Percentiles rank a stretch among this genome's conserved stretches.
Evolutionary conservation across 2,113 vertebrate species (phyloP).

Genomic region (Oenanthe melanoleuca): DNA sequence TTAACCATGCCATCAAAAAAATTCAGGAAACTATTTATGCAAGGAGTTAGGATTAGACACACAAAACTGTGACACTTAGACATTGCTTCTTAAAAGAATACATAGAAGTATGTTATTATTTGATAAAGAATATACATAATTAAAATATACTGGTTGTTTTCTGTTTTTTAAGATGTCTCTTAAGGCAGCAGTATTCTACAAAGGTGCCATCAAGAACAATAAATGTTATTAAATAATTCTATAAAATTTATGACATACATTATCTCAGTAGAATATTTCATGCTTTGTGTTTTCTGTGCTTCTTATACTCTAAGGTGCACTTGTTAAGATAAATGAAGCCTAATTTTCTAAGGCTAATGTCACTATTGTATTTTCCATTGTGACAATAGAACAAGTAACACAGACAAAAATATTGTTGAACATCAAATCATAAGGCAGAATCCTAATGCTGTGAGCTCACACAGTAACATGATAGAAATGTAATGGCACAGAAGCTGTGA

Average conservation of each 20-base stretch:
- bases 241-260: constrained; percentile 36
- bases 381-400: background rate
- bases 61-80: background rate
- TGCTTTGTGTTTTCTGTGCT: background rate
- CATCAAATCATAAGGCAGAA: background rate
- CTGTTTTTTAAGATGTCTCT: constrained; percentile 5
- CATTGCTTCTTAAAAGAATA: background rate
- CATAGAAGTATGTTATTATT: constrained; percentile 7
- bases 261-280: constrained; percentile 46
- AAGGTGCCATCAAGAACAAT: constrained; percentile 24
- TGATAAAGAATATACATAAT: constrained; percentile 30
- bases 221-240: constrained; percentile 62
- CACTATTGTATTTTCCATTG: background rate
- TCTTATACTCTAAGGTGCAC: constrained; percentile 27
- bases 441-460: background rate
- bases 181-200: constrained; percentile 26
- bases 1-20: background rate
- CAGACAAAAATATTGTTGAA: background rate
- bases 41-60: background rate
- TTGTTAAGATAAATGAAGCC: constrained; percentile 46
- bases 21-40: constrained; percentile 4
- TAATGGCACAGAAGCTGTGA: background rate
- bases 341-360: constrained; percentile 51
- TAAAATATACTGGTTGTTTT: constrained; percentile 25
- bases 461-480: background rate